Evolutionary conservation across 2,797 vertebrate species (phyloP).

Genomic region (Sorex maritimensis): DNA sequence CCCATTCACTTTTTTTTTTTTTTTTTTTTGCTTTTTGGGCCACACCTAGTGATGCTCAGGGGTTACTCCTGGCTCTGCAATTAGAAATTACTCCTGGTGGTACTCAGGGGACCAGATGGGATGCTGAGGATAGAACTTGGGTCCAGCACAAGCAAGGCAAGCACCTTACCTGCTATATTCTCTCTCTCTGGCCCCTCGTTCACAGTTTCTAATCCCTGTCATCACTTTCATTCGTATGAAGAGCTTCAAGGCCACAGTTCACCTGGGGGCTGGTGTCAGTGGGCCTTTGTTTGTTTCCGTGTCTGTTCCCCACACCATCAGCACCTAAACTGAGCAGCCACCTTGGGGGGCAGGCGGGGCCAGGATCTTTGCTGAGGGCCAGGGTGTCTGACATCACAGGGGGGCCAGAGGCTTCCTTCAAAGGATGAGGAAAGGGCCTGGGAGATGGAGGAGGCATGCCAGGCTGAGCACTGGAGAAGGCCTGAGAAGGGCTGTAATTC

Average conservation of each 20-base stretch:
- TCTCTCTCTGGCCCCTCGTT: no score
- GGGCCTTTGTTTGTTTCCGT: conserved; percentile 13
- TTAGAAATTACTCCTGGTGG: no score
- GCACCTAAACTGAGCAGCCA: conserved; percentile 19
- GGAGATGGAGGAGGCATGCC: background rate
- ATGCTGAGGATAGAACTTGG: no score
- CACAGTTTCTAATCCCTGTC: background rate
- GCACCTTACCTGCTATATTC: no score
- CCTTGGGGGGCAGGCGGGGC: background rate
- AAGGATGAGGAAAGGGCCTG: background rate
- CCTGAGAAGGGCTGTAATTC: background rate
- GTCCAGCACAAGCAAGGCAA: no score
- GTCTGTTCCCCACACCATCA: background rate
- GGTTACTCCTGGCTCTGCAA: no score
- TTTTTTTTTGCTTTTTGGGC: no score
- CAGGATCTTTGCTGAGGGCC: background rate
- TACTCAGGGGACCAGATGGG: no score
- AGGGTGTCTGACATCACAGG: no score
- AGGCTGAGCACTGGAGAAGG: background rate
- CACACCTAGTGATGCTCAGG: no score
- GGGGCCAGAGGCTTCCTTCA: no score
- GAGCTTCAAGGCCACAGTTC: background rate
- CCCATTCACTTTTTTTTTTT: no score
- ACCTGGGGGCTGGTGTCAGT: background rate
- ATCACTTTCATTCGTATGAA: background rate